Evolutionary conservation across 2,797 vertebrate species (phyloP), one percentile per base, ranked within the genome.

Genomic region (Melanotaenia boesemani): DNA sequence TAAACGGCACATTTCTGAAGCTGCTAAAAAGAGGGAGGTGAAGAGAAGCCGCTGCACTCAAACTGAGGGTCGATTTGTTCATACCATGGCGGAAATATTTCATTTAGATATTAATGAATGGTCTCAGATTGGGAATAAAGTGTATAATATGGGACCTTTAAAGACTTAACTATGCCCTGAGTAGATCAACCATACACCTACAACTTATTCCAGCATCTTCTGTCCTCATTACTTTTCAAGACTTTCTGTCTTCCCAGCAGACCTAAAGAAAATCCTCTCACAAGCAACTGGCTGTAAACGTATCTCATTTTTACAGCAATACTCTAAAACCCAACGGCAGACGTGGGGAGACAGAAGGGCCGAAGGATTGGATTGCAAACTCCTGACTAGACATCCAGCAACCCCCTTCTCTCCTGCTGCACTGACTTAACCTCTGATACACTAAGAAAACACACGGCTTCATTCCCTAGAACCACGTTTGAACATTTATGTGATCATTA

Each of bases 371-470:
- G 75, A 76, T 89, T 89, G 30, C 81, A 74, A 70, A 67, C 58
- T 50, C 39, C 39, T 77, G 81, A 80, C 61, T 50, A 36, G 36
- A 74, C 72, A 48, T 63, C 48, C 37, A 50, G 30, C 26, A 12
- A 48, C 46, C 41, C 59, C 18, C 72, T 65, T 48, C 28, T 26
- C 54, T 26, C 37, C 41, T 69, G 44, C 16, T 36, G 15, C 16
- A 34, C 5, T 44, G 69, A 13, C 65, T 67, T 84, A 80, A 86
- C 80, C 77, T 72, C 76, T 37, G 26, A 67, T 79, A 72, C 28
- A 32, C 66, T 70, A 76, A 30, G 68, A 84, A 86, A 86, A 79
- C 74, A 79, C 57, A 87, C 88, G 88, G 89, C 88, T 87, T 91
- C 77, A 86, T 30, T 60, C 63, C 46, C 68, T 34, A 55, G 32